A percentile compares a stretch with the other conserved stretches of the same genome.
Evolutionary conservation across 2,113 vertebrate genomes (phyloP).

Genomic region (Balaeniceps rex): DNA sequence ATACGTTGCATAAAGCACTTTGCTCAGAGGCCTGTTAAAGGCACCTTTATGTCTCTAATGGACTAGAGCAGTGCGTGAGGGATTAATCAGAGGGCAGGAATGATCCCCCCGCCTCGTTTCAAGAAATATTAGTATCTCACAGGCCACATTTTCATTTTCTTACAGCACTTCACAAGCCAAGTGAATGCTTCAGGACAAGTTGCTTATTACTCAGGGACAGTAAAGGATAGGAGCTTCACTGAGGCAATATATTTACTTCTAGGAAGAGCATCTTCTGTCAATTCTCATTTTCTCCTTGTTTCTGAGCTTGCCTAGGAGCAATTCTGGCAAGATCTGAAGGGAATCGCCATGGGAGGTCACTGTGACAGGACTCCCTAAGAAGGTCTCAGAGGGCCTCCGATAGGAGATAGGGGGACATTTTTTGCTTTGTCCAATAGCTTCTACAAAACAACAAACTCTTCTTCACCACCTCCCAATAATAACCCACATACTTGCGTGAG

Average conservation of each 20-base stretch:
- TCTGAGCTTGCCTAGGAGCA: slow-evolving; percentile 11
- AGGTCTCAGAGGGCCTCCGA: background rate
- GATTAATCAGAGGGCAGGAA: slow-evolving; percentile 29
- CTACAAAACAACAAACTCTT: background rate
- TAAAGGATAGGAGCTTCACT: background rate
- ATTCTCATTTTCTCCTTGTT: slow-evolving; percentile 30
- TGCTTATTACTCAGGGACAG: slow-evolving; percentile 12
- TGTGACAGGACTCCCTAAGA: background rate
- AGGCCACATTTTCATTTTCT: slow-evolving; percentile 20
- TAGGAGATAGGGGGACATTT: background rate
- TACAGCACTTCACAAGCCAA: background rate
- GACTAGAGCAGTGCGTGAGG: background rate
- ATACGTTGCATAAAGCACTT: background rate
- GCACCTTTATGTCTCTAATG: slow-evolving; percentile 23
- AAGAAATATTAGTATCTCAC: slow-evolving; percentile 20
- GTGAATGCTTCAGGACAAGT: background rate
- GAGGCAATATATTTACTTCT: slow-evolving; percentile 10
- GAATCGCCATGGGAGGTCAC: background rate
- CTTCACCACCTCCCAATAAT: background rate
- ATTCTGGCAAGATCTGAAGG: background rate
- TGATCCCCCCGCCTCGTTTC: background rate
- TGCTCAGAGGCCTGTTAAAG: slow-evolving; percentile 46
- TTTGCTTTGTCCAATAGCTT: background rate
- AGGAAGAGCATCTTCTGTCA: slow-evolving; percentile 33
- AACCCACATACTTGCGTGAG: background rate